Percentiles rank a stretch among this genome's conserved stretches.
These are phyloP conservation scores for Gallinago jamesoni DNA, from an alignment of 2,113 vertebrate genomes.

Conservation along the genomic window DNA sequence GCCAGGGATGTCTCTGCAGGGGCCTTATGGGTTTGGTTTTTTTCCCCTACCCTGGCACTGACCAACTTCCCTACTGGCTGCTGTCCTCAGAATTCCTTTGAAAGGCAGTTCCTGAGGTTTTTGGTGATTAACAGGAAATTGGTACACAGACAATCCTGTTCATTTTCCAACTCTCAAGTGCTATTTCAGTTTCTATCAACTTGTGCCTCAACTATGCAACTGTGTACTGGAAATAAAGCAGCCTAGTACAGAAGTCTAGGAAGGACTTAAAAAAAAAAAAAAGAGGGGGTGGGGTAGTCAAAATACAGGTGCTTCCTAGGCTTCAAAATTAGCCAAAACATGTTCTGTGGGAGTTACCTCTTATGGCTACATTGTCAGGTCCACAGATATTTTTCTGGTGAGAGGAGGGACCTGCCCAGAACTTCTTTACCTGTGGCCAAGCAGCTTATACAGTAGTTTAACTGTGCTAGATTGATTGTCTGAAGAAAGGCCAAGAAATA, in stretches of 20 bases:
- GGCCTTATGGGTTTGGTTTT: not conserved
- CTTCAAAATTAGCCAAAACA: not conserved
- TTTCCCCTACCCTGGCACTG: not conserved
- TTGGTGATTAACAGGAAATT: slow-evolving; percentile 42
- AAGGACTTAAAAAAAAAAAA: not conserved
- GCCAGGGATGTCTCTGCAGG: not conserved
- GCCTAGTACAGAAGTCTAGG: not conserved
- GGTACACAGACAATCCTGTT: not conserved
- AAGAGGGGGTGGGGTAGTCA: not conserved
- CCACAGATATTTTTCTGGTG: not conserved
- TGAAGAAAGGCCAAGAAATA: not conserved
- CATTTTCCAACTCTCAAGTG: not conserved
- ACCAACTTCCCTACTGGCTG: slow-evolving; percentile 44
- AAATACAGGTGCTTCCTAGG: not conserved
- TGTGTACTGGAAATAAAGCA: not conserved
- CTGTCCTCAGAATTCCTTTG: slow-evolving; percentile 44
- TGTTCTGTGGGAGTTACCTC: not conserved
- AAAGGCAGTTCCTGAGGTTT: slow-evolving; percentile 33
- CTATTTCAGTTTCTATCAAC: slow-evolving; percentile 17
- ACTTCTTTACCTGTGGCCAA: not conserved
- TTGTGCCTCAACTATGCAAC: not conserved
- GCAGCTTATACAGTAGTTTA: not conserved
- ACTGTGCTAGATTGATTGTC: slow-evolving; percentile 22
- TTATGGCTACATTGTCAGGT: not conserved
- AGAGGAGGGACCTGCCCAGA: not conserved